Evolutionary conservation across 2,113 vertebrate genomes (phyloP).

Genomic region (Etheostoma cragini): DNA sequence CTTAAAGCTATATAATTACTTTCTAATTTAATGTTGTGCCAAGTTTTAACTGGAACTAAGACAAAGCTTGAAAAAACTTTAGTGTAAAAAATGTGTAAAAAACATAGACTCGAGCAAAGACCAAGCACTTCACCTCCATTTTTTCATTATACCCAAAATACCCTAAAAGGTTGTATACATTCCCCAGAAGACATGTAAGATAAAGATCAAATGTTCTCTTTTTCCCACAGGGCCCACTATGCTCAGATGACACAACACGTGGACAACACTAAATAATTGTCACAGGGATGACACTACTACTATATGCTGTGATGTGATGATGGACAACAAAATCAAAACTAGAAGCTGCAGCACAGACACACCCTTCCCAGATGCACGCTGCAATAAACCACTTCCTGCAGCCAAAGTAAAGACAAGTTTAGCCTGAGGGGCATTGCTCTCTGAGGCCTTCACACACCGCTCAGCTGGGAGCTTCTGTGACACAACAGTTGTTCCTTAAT

Average conservation of each 20-base stretch:
- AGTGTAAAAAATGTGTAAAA: background rate
- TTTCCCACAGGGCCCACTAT: conserved; percentile 15
- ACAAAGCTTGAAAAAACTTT: no score
- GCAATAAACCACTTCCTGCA: conserved; percentile 63
- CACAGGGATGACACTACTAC: conserved; percentile 25
- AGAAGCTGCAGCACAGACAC: conserved; percentile 50
- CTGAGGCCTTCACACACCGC: conserved; percentile 37
- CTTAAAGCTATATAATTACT: background rate
- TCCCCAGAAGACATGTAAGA: background rate
- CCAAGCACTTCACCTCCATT: background rate
- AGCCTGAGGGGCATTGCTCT: conserved; percentile 60
- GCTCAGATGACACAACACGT: conserved; percentile 56
- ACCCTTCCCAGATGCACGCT: conserved; percentile 54
- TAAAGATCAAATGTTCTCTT: background rate
- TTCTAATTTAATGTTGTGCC: background rate
- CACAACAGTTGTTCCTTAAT: conserved; percentile 60
- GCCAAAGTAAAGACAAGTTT: conserved; percentile 53
- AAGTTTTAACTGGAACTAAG: background rate
- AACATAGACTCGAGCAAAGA: background rate
- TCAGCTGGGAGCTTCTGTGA: conserved; percentile 64
- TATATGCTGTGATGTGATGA: conserved; percentile 21
- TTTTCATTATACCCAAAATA: background rate
- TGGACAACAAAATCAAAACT: conserved; percentile 29
- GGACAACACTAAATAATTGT: conserved; percentile 12
- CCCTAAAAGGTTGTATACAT: background rate